These are phyloP conservation scores for Ametastegia equiseti DNA, from an alignment of 2,888 invertebrate species.

Conservation along the genomic window DNA sequence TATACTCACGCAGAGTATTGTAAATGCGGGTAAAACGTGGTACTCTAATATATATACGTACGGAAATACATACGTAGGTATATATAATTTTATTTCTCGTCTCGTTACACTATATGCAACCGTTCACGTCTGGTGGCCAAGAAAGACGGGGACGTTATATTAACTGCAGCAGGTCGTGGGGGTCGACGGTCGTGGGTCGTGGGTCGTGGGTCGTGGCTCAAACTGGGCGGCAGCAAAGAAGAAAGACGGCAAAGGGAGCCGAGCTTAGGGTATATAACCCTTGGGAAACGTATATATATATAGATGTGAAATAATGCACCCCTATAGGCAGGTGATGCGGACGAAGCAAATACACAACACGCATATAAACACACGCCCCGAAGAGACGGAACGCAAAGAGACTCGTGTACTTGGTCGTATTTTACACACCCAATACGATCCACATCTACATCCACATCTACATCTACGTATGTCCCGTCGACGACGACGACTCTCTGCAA, in stretches of 20 bases:
- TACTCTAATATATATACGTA: not conserved
- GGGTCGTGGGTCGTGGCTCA: constrained; percentile 34
- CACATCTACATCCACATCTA: not conserved
- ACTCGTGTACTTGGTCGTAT: no score
- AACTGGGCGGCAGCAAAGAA: not conserved
- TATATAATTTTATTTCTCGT: not conserved
- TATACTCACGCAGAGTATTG: no score
- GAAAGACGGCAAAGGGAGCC: not conserved
- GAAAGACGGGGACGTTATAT: constrained; percentile 26
- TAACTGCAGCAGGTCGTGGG: constrained; percentile 29
- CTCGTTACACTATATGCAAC: not conserved
- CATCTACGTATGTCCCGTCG: not conserved
- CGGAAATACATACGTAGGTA: not conserved
- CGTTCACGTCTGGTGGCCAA: constrained; percentile 45
- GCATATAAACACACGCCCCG: not conserved
- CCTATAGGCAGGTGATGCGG: constrained; percentile 58
- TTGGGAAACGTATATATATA: constrained; percentile 43
- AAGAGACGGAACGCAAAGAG: no score
- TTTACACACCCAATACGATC: no score
- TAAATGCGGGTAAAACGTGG: not conserved
- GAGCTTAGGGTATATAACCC: constrained; percentile 32
- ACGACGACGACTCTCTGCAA: not conserved
- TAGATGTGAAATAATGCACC: constrained; percentile 56
- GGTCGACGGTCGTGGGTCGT: constrained; percentile 41
- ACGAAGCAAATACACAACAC: constrained; percentile 34